Evolutionary conservation across 2,113 vertebrate genomes (phyloP), one percentile per base, ranked within the genome.

Genomic region (Brachionichthys hirsutus): DNA sequence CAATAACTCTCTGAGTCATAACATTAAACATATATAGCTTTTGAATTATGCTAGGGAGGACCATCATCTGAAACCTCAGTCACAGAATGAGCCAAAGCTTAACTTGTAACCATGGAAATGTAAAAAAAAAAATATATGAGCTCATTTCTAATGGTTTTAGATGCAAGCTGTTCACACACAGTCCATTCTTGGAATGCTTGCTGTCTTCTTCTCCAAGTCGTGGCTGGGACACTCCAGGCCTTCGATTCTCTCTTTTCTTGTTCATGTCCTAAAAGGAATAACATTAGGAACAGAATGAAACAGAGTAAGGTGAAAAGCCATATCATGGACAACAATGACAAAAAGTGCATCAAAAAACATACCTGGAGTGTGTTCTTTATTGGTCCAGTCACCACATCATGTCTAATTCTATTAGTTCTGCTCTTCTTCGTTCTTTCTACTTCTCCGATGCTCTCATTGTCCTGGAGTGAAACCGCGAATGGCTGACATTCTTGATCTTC

Each of bases 311-410:
- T 5, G 14, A 34, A 50, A 6, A 30, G 24, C 36, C 3, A 12
- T 10, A 12, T 12, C 9, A 38, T 10, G 9, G 36, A 12, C 13
- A 10, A 16, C 16, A 14, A 4, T 24, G 14, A n/a, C 9, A 52
- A 44, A 24, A 57, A 14, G 14, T 35, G 7, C 16, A 51, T 54
- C 6, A 53, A 2, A 41, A 15, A 14, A 30, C 22, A 13, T 77
- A 93, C 92, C 94, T 95, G 93, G 14, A 86, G 50, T 13, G 81
- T 85, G 48, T 73, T 92, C 36, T 90, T 69, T 1, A 84, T 62
- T 3, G 94, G 94, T 48, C 92, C 94, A 2, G 92, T 65, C 93
- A 94, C 92, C 91, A 94, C 89, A 66, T 92, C 94, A 65, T 88
- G 91, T 71, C 88, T 85, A 0, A 90, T 75, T 40, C 92, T 91